Base-by-base conservation (phyloP, 1,140 invertebrate genomes). In the Drosophila sproati region DNA sequence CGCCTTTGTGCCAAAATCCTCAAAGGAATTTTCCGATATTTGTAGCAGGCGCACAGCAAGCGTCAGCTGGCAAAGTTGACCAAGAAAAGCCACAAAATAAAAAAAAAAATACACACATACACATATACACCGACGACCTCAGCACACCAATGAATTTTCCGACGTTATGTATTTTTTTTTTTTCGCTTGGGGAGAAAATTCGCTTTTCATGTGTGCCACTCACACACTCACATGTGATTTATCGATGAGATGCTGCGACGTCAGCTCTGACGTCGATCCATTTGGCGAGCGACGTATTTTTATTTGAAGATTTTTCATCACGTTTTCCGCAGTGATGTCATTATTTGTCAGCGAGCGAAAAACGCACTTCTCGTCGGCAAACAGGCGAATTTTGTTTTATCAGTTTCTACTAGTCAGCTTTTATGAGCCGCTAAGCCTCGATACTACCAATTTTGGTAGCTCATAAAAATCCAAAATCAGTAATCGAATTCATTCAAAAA, bases 1-100 rank as follows among this genome's bases (percentile, higher is more conserved):
- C 76, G 82, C 82, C 90, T 91, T 91, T 91, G 90, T 91, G 86
- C 74, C 82, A 79, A 76, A 91, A 91, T 91, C 90, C 90, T 91
- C 90, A 91, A 91, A 91, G 90, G 90, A 91, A 91, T 91, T 91
- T 91, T 91, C 90, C 90, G 90, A 87, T 91, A 88, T 88, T 91
- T 71, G 73, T 91, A 91, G 68, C 86, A 91, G 91, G 90, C 78
- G 82, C 70, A 62, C 90, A 91, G 90, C 66, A 79, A 64, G 28
- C 73, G 47, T 29, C 70, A 88, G 83, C 60, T 80, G 68, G 70
- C 54, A 74, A 87, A 87, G 73, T 87, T 87, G 80, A 88, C 80
- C 83, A 82, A 87, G 87, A 86, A 87, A 87, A 87, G 78, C 81
- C 79, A 86, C 62, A 61, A 79, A 79, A 78, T 63, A 37, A 50